These are phyloP conservation scores for Psittacula echo DNA, from an alignment of 2,797 vertebrate genomes.

Conservation along the genomic window DNA sequence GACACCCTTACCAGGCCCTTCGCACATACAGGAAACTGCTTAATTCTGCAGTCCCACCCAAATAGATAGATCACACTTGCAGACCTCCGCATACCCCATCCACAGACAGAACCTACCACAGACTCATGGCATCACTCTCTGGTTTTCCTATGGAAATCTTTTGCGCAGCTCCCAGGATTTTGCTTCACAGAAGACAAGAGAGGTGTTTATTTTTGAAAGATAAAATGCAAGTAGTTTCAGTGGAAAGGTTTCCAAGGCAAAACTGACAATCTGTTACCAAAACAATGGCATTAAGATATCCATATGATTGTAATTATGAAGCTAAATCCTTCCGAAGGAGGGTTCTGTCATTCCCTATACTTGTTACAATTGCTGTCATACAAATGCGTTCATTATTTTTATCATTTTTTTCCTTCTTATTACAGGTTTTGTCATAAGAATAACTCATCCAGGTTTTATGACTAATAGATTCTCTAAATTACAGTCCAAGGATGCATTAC, in stretches of 20 bases:
- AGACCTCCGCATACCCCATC: background rate
- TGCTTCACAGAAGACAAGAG: background rate
- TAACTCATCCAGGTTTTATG: conserved; percentile 68
- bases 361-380: conserved; percentile 43
- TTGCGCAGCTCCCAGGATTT: background rate
- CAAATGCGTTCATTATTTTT: conserved; percentile 43
- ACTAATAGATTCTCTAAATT: conserved; percentile 73
- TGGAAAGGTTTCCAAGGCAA: conserved; percentile 21
- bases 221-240: background rate
- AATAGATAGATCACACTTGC: background rate
- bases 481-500: conserved; percentile 63
- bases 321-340: conserved; percentile 7
- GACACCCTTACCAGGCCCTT: background rate
- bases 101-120: background rate
- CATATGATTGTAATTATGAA: conserved; percentile 26
- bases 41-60: background rate
- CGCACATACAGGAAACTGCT: background rate
- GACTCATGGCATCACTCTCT: background rate
- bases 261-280: background rate
- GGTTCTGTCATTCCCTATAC: conserved; percentile 28
- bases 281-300: conserved; percentile 6
- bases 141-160: background rate
- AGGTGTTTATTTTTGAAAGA: background rate
- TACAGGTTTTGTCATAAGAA: conserved; percentile 65
- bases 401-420: conserved; percentile 16